Evolutionary conservation across 2,888 invertebrate genomes (phyloP), one percentile per base, ranked within the genome.

Genomic region (Leptogaster cylindrica): DNA sequence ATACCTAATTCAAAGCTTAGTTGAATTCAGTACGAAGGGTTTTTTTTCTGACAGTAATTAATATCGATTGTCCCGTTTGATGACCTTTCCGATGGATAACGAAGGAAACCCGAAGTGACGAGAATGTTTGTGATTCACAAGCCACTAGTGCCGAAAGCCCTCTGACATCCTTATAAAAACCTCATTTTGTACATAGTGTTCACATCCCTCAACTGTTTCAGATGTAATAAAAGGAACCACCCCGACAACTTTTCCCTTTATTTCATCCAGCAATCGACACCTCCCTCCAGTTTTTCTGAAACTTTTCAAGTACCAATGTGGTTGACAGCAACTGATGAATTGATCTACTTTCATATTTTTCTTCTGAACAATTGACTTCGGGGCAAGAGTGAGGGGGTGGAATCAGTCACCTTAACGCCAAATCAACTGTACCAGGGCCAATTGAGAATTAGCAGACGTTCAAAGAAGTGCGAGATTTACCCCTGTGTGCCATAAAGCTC

Each of bases 391-490:
- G n/a, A n/a, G n/a, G n/a, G n/a, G n/a, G n/a, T n/a, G n/a, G 16
- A 33, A 52, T 52, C 52, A 52, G 52, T 52, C 52, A 52, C 52
- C 52, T 31, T 52, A 52, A 52, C 33, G 52, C 18, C 52, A 33
- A 52, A 52, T 52, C 52, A 52, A 52, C 33, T 52, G 33, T 14
- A 36, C 10, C 4, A 31, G 28, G 18, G 18, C 12, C 12, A 28
- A 2, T 8, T 7, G 27, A 14, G 14, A 28, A 16, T 50, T 6
- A 50, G 16, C 10, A 28, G n/a, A 3, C 3, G 12, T 25, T 25
- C 2, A 4, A 25, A 8, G 28, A 12, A 8, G 10, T 18, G 46
- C 10, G 10, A n/a, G 16, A 46, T n/a, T n/a, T n/a, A n/a, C n/a
- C n/a, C n/a, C n/a, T n/a, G n/a, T n/a, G n/a, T n/a, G n/a, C n/a